Conservation (phyloP, 2,113 vertebrate genomes). For the Caranx ignobilis region DNA sequence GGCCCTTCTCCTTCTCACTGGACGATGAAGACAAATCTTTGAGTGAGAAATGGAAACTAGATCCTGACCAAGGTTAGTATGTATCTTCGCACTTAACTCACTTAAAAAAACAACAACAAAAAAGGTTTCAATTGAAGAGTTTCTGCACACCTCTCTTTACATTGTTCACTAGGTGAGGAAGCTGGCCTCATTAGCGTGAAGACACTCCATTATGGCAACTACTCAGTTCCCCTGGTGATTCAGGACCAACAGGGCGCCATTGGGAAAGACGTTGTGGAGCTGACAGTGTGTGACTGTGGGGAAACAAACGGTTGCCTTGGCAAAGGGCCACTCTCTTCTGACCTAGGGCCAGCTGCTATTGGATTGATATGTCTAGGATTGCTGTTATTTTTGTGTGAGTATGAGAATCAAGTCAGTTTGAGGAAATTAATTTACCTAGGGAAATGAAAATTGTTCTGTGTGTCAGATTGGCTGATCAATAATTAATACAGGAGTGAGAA, state of each 20-base stretch:
- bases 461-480: background rate
- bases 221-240: slow-evolving; percentile 80
- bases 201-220: slow-evolving; percentile 78
- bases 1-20: slow-evolving; percentile 84
- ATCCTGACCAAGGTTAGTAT: slow-evolving; percentile 71
- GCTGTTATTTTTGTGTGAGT: slow-evolving; percentile 84
- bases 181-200: slow-evolving; percentile 73
- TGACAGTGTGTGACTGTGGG: slow-evolving; percentile 83
- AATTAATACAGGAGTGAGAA: background rate
- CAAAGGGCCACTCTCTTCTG: background rate
- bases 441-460: background rate
- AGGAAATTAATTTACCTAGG: background rate
- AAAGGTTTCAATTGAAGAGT: background rate
- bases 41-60: slow-evolving; percentile 80
- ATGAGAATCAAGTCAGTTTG: background rate
- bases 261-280: slow-evolving; percentile 47
- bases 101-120: no score
- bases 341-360: slow-evolving; percentile 65
- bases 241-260: slow-evolving; percentile 81
- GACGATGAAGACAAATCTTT: slow-evolving; percentile 32
- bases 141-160: background rate
- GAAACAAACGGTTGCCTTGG: slow-evolving; percentile 40
- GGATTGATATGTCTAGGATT: slow-evolving; percentile 71
- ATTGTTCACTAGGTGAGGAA: slow-evolving; percentile 50
- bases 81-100: background rate